Evolutionary conservation across 1,140 invertebrate species (phyloP).

Genomic region (Dreissena rostriformis): DNA sequence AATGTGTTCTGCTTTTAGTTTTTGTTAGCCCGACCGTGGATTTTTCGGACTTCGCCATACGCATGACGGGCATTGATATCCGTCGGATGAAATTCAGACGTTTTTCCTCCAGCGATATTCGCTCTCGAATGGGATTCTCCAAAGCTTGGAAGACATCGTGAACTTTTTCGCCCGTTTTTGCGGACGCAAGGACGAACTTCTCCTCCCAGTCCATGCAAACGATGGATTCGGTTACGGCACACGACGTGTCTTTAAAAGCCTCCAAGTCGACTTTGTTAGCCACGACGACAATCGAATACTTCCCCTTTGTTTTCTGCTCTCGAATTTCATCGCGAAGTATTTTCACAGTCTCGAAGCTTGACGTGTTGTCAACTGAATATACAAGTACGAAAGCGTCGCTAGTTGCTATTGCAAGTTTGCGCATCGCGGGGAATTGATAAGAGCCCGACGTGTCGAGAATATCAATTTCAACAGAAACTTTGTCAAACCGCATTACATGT

Average conservation of each 20-base stretch:
- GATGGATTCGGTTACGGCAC: conserved; percentile 61
- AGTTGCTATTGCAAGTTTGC: conserved; percentile 93
- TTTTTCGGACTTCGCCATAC: conserved; percentile 5
- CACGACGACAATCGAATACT: conserved; percentile 67
- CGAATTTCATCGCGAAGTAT: conserved; percentile 65
- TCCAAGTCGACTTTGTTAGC: conserved; percentile 69
- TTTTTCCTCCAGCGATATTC: conserved; percentile 17
- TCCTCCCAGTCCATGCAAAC: conserved; percentile 70
- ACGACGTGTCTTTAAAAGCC: conserved; percentile 31
- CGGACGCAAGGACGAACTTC: conserved; percentile 28
- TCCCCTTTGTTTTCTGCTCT: conserved; percentile 51
- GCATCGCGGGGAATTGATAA: conserved; percentile 96
- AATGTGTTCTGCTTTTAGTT: conserved; percentile 10
- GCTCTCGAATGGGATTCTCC: conserved; percentile 10
- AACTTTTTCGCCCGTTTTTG: conserved; percentile 37
- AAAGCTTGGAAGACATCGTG: conserved; percentile 6
- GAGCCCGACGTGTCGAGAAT: conserved; percentile 93
- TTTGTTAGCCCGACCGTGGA: conserved; percentile 2
- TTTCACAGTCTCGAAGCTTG: conserved; percentile 87
- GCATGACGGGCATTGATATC: conserved; percentile 39
- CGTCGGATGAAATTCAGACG: conserved; percentile 6
- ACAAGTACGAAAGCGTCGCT: conserved; percentile 94
- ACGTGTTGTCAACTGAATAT: conserved; percentile 91
- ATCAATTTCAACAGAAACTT: conserved; percentile 67
- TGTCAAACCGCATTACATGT: conserved; percentile 90